Base-by-base conservation (phyloP, 2,888 invertebrate species). In the Junonia oenone region DNA sequence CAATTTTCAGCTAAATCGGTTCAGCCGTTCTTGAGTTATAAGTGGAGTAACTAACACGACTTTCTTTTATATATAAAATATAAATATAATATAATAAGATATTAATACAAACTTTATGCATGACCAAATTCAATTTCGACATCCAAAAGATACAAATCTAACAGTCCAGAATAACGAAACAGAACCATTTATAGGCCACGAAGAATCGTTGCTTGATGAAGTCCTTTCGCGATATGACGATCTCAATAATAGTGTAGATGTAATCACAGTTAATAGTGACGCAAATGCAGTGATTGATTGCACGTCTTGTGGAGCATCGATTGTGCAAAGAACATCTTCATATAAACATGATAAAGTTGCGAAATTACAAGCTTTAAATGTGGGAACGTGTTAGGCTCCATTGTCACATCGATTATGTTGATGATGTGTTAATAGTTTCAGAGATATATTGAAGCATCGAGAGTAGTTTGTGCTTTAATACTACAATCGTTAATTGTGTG, bases 261-360 rank as follows among this genome's bases (percentile, higher is more conserved):
- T 52, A 58, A 52, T 58, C 31, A 48, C 38, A 33, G 47, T 45
- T 52, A 52, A 58, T 48, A 49, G 46, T 58, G 58, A 52, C 58
- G 37, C 22, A 48, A 37, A 14, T 14, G 48, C 48, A 22, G 56
- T 58, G 58, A 58, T 58, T 56, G 58, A 58, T 58, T 40, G 58
- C 58, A 17, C 29, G 19, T 14, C 38, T 11, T 40, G 40, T 15
- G 19, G 26, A n/a, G 38, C 27, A 40, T 27, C 37, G 40, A 50
- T 40, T 40, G 29, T 40, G 50, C 29, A 50, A 50, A 50, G 17
- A 50, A 50, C 29, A n/a, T 50, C 50, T 50, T 50, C 40, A 50
- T 50, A 40, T 50, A 35, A 29, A 38, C n/a, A 50, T 40, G 40
- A 37, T 35, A 13, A n/a, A 47, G 13, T 43, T 43, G 43, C 26